Evolutionary conservation across 2,113 vertebrate species (phyloP).

Genomic region (Seriola rivoliana): DNA sequence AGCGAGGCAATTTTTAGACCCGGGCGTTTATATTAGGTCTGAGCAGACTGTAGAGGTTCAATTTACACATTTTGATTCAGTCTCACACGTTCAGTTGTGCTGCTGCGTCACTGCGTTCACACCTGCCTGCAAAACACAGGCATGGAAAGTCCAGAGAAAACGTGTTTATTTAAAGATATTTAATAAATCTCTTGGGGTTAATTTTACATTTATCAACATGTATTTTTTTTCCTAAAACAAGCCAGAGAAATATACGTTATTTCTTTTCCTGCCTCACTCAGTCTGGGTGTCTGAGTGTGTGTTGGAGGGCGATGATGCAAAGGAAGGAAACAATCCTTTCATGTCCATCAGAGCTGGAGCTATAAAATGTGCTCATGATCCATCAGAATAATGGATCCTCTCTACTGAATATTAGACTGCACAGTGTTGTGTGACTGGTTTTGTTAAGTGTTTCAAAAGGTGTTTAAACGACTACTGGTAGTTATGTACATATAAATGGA

Average conservation of each 20-base stretch:
- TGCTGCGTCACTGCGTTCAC: slow-evolving; percentile 41
- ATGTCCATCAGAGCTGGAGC: slow-evolving; percentile 5
- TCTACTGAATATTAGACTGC: not conserved
- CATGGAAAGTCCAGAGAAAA: not conserved
- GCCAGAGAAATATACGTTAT: not conserved
- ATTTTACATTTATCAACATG: slow-evolving; percentile 2
- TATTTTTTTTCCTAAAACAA: not conserved
- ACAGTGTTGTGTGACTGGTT: not conserved
- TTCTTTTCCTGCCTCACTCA: not conserved
- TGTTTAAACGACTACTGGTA: too few relatives aligned
- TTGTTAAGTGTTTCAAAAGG: not conserved
- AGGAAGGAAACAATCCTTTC: slow-evolving; percentile 17
- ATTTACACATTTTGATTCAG: slow-evolving; percentile 49
- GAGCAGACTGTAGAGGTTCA: slow-evolving; percentile 39
- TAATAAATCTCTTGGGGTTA: not conserved
- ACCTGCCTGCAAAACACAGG: slow-evolving; percentile 28
- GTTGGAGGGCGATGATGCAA: slow-evolving; percentile 22
- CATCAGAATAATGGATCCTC: not conserved
- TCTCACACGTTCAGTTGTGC: slow-evolving; percentile 38
- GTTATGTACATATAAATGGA: not conserved
- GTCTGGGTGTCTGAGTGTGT: not conserved
- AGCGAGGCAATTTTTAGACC: slow-evolving; percentile 47
- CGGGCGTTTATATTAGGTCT: slow-evolving; percentile 35
- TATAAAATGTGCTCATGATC: not conserved
- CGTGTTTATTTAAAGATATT: not conserved